phyloP scores from a whole-genome alignment of 2,113 vertebrate species.

The Climacteris rufus region DNA sequence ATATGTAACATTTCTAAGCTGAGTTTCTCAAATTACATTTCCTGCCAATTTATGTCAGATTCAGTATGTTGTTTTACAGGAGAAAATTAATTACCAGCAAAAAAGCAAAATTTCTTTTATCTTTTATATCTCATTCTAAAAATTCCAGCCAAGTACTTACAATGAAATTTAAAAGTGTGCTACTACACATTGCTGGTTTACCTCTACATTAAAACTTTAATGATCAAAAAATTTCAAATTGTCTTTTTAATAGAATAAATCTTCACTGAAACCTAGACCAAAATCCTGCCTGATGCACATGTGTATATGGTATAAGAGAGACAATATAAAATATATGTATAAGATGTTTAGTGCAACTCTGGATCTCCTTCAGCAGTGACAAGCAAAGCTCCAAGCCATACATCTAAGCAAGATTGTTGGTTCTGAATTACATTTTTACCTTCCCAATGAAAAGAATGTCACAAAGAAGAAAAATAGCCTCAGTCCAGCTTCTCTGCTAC shows the following conservation, averaged over 20 bases:
- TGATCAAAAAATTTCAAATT: not conserved
- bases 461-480: not conserved
- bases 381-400: not conserved
- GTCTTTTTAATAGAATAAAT: not conserved
- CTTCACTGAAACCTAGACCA: not conserved
- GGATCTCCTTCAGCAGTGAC: not conserved
- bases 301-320: not conserved
- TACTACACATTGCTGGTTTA: not conserved
- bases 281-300: not conserved
- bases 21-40: conserved; percentile 5
- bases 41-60: not conserved
- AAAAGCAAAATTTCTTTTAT: not conserved
- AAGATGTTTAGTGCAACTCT: not conserved
- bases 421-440: not conserved
- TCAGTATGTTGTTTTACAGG: not conserved
- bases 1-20: not conserved
- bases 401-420: not conserved
- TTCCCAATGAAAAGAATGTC: not conserved
- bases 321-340: not conserved
- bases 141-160: not conserved
- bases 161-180: not conserved
- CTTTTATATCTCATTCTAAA: not conserved
- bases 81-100: not conserved
- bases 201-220: not conserved
- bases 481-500: not conserved